Conservation (phyloP, 2,797 vertebrate species). For the Trachurus trachurus region DNA sequence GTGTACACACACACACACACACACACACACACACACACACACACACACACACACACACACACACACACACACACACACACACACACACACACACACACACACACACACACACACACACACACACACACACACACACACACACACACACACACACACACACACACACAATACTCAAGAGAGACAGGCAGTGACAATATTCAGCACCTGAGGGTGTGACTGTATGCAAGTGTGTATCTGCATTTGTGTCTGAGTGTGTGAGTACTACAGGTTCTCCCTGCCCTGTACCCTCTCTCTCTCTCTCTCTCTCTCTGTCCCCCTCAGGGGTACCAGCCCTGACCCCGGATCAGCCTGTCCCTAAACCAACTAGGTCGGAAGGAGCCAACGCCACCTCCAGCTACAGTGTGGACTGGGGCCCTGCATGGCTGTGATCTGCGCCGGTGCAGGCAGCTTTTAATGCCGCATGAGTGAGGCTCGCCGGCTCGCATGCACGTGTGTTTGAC, state of each 20-base stretch:
- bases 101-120: constrained; percentile 12
- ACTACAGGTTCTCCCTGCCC: constrained; percentile 36
- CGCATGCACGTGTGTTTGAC: constrained; percentile 88
- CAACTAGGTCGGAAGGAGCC: constrained; percentile 77
- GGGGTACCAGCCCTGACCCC: constrained; percentile 76
- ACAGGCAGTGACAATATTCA: constrained; percentile 70
- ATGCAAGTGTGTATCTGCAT: constrained; percentile 40
- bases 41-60: constrained; percentile 20
- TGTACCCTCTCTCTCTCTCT: constrained; percentile 39
- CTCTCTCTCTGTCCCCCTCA: constrained; percentile 58
- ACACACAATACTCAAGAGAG: constrained; percentile 59
- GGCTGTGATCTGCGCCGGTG: constrained; percentile 27
- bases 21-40: constrained; percentile 11
- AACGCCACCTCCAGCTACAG: constrained; percentile 57
- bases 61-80: constrained; percentile 5
- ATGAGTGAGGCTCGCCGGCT: constrained; percentile 60
- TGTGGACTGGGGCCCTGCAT: constrained; percentile 43
- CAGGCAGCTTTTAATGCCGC: constrained; percentile 52
- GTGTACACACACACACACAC: constrained; percentile 5
- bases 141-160: constrained; percentile 5
- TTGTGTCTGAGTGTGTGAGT: constrained; percentile 31
- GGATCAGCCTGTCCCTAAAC: constrained; percentile 70
- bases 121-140: constrained; percentile 5
- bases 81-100: constrained; percentile 22
- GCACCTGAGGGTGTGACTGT: constrained; percentile 74